These are phyloP conservation scores for Eustalomyia histrio DNA, from an alignment of 2,888 invertebrate species.

Conservation along the genomic window DNA sequence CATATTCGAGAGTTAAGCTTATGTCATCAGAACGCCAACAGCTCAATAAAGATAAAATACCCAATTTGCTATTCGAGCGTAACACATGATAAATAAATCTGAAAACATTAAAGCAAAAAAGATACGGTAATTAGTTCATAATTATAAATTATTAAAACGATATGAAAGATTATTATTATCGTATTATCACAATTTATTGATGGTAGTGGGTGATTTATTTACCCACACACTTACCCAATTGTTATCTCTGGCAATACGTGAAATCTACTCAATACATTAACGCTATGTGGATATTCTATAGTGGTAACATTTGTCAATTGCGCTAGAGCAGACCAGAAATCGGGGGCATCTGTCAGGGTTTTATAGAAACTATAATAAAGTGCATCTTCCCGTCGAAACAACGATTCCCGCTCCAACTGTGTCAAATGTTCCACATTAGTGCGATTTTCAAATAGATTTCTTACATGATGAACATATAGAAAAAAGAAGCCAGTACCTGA, in stretches of 20 bases:
- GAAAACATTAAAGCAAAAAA: conserved; percentile 13
- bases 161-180: background rate
- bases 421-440: conserved; percentile 91
- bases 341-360: conserved; percentile 85
- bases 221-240: conserved; percentile 73
- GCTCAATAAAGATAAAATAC: conserved; percentile 68
- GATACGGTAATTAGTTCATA: background rate
- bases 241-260: conserved; percentile 91
- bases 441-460: conserved; percentile 88
- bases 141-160: background rate
- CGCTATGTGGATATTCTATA: conserved; percentile 89
- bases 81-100: conserved; percentile 75
- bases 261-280: conserved; percentile 90
- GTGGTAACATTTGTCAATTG: conserved; percentile 85
- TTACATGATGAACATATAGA: conserved; percentile 84
- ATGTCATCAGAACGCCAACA: conserved; percentile 69
- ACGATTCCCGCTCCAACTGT: conserved; percentile 89
- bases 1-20: conserved; percentile 61
- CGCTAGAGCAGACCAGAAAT: conserved; percentile 83
- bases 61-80: conserved; percentile 64
- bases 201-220: conserved; percentile 9
- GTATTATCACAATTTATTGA: background rate
- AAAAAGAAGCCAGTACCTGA: conserved; percentile 83
- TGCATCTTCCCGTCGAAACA: conserved; percentile 92
- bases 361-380: conserved; percentile 95